These are phyloP conservation scores for Orientallactaga sibirica DNA, from an alignment of 2,797 vertebrate species.

Conservation along the genomic window DNA sequence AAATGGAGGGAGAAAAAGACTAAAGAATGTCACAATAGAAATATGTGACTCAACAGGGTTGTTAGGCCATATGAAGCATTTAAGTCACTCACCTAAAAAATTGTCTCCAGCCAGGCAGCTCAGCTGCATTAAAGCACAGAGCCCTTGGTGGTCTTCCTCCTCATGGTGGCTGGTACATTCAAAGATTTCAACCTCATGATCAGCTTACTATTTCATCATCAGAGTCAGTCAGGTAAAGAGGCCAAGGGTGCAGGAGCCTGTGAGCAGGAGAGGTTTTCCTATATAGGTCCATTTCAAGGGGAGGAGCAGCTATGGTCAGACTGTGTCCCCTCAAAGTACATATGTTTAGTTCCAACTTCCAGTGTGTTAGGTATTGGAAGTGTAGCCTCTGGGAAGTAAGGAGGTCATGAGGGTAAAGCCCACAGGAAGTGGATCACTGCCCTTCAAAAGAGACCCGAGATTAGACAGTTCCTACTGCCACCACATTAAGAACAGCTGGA, in stretches of 20 bases:
- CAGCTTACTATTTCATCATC: neutral
- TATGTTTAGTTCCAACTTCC: neutral
- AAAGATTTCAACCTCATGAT: neutral
- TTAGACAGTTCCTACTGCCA: neutral
- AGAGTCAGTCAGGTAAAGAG: neutral
- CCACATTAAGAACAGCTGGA: neutral
- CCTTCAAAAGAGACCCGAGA: neutral
- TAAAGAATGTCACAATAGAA: neutral
- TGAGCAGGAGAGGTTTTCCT: neutral
- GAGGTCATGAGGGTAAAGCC: neutral
- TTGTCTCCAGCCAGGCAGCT: neutral
- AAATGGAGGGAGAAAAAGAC: neutral
- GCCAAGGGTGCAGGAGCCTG: neutral
- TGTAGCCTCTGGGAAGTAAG: neutral
- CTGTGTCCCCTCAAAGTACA: neutral
- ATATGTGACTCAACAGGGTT: neutral
- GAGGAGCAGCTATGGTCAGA: neutral
- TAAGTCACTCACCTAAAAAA: neutral
- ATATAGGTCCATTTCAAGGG: neutral
- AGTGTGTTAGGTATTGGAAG: neutral
- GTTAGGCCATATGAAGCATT: neutral
- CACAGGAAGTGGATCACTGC: neutral
- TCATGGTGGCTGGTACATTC: neutral
- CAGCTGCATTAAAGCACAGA: neutral
- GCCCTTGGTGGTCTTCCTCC: no score